These are phyloP conservation scores for Drosophila kikkawai DNA, from an alignment of 1,140 invertebrate species.

Conservation along the genomic window DNA sequence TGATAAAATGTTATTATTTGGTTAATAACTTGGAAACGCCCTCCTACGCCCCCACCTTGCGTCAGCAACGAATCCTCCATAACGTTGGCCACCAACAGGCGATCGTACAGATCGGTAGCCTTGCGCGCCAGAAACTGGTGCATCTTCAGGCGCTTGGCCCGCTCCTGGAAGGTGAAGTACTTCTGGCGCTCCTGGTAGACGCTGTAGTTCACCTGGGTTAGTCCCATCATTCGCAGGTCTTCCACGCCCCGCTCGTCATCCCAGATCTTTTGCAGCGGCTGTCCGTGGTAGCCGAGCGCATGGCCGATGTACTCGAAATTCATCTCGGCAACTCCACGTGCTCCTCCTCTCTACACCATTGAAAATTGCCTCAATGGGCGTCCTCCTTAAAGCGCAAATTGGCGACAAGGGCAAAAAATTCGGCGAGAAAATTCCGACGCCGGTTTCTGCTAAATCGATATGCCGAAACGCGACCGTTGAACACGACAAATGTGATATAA, in stretches of 20 bases:
- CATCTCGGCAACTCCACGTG: constrained; percentile 39
- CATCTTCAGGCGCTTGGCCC: constrained; percentile 92
- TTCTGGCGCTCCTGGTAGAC: constrained; percentile 92
- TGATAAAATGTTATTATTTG: not conserved
- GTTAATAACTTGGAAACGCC: too few species aligned
- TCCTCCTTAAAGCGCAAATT: constrained; percentile 4
- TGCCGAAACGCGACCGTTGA: not conserved
- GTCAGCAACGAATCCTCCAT: constrained; percentile 83
- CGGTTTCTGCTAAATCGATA: constrained; percentile 7
- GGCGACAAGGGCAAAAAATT: not conserved
- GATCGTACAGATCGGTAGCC: constrained; percentile 88
- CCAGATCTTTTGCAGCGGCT: constrained; percentile 94
- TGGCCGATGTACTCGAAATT: constrained; percentile 87
- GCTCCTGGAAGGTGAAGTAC: constrained; percentile 91
- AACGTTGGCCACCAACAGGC: constrained; percentile 85
- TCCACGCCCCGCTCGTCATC: constrained; percentile 91
- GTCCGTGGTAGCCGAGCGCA: constrained; percentile 93
- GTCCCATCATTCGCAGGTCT: constrained; percentile 89
- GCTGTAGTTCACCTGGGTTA: constrained; percentile 89
- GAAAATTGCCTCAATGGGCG: constrained; percentile 1
- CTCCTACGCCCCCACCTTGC: constrained; percentile 17
- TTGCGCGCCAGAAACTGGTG: constrained; percentile 94
- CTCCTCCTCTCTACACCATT: constrained; percentile 6
- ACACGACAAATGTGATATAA: not conserved
- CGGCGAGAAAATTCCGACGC: constrained; percentile 3